Base-by-base conservation (phyloP, 2,797 vertebrate species). In the Poeciliopsis infans region DNA sequence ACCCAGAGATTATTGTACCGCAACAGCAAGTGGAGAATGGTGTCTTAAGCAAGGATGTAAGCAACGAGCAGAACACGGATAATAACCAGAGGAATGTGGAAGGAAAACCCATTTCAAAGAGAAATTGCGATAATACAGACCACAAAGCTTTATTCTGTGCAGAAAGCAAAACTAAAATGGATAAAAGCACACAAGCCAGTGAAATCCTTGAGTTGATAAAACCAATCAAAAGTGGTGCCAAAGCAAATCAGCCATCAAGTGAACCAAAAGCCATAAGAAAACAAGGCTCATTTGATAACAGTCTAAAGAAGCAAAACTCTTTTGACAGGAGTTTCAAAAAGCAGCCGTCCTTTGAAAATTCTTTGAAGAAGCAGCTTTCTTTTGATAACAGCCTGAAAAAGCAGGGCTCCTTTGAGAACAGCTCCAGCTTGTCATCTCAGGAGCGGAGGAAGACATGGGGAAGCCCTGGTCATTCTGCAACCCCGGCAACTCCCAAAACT, bases 381-480 rank as follows among this genome's bases (percentile, higher is more conserved):
- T 94, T 95, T 92, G 95, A 96, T 87, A 94, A 77, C 59, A 72
- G 80, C 76, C 66, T 92, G 20, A 94, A 93, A 78, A 95, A 93
- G 80, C 94, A 92, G 18, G 83, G 88, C 75, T 94, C 88, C 74
- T 92, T 91, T 76, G 95, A 96, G 81, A 94, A 72, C 45, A 71
- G 76, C 53, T 88, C 53, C 49, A 83, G 78, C 68, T 82, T 85
- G 57, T 93, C 93, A 49, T 94, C 92, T 77, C 87, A 96, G 55
- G 95, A 94, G 86, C 93, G 93, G 86, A 95, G 92, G 92, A 96
- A 95, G 85, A 94, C 94, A 5, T 92, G 94, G 96, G 92, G 91
- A 88, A 96, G 79, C 91, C 95, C 93, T 7, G 90, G 88, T 83
- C 85, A 94, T 74, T 72, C 89, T 45, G 94, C 94, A 43, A 91